Evolutionary conservation across 2,797 vertebrate species (phyloP).

Genomic region (Pogonophryne albipinna): DNA sequence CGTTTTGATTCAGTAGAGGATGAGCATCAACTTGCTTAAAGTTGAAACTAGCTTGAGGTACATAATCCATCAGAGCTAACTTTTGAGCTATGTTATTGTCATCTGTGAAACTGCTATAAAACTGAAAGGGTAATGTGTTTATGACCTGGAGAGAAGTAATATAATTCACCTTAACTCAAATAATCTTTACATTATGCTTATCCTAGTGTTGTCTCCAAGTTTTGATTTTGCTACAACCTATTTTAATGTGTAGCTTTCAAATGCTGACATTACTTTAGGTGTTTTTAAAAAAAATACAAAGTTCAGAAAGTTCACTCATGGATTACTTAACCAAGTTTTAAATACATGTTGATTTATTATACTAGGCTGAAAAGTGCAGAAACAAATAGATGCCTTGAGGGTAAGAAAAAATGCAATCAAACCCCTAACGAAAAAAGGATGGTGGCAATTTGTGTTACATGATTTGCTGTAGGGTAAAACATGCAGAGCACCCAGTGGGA

Average conservation of each 20-base stretch:
- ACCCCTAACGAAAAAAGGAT: background rate
- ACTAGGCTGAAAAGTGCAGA: background rate
- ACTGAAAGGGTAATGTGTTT: slow-evolving; percentile 33
- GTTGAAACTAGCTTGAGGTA: slow-evolving; percentile 48
- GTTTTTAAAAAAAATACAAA: background rate
- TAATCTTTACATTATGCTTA: slow-evolving; percentile 23
- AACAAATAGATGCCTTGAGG: slow-evolving; percentile 7
- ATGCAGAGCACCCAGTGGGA: background rate
- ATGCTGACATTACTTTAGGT: background rate
- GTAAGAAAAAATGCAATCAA: slow-evolving; percentile 4
- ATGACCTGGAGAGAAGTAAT: slow-evolving; percentile 19
- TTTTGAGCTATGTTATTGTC: slow-evolving; percentile 6
- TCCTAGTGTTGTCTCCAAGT: slow-evolving; percentile 10
- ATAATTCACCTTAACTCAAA: slow-evolving; percentile 30
- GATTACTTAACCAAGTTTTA: slow-evolving; percentile 1
- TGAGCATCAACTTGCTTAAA: slow-evolving; percentile 24
- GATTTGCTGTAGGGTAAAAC: background rate
- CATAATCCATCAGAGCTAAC: slow-evolving; percentile 49
- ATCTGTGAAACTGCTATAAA: slow-evolving; percentile 23
- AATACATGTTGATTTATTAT: background rate
- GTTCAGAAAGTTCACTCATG: slow-evolving; percentile 13
- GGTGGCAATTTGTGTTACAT: background rate
- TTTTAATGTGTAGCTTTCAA: slow-evolving; percentile 2
- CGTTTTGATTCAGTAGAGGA: slow-evolving; percentile 31
- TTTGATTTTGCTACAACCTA: slow-evolving; percentile 32